phyloP scores from a whole-genome alignment of 2,113 vertebrate genomes.

The Paralichthys olivaceus region DNA sequence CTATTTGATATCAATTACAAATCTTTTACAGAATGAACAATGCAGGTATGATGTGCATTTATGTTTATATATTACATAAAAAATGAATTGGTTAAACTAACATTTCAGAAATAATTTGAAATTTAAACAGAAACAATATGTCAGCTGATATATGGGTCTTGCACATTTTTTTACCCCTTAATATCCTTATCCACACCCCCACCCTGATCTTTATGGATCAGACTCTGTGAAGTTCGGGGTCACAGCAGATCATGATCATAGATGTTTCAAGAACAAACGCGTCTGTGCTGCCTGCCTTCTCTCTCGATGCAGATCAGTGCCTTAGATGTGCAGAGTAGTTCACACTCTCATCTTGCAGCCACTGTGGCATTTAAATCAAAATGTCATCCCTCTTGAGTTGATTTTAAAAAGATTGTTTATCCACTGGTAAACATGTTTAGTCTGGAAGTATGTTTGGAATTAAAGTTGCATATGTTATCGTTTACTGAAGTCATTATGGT shows the following conservation, averaged over 20 bases:
- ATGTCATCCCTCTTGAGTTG: conserved; percentile 42
- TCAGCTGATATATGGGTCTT: too few species aligned
- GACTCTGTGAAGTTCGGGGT: neutral
- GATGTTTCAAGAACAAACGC: neutral
- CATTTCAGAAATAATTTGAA: too few species aligned
- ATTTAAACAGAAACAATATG: too few species aligned
- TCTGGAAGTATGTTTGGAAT: conserved; percentile 8
- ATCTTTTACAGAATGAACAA: too few species aligned
- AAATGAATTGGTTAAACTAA: too few species aligned
- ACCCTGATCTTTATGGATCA: too few species aligned
- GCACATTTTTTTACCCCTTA: too few species aligned
- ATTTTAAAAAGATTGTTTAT: conserved; percentile 20
- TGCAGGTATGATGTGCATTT: too few species aligned
- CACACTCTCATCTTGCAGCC: neutral
- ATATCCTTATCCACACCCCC: too few species aligned
- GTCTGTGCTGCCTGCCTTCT: neutral
- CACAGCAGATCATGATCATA: conserved; percentile 3
- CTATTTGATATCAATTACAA: too few species aligned
- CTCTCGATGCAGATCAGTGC: conserved; percentile 30
- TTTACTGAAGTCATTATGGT: too few species aligned
- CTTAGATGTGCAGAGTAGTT: conserved; percentile 18
- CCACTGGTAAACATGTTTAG: conserved; percentile 10
- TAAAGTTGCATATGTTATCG: neutral
- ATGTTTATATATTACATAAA: too few species aligned
- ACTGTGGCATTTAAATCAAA: conserved; percentile 55